Percentiles rank a stretch among this genome's conserved stretches.
Conservation (phyloP, 2,113 vertebrate genomes). For the Cebus imitator region DNA sequence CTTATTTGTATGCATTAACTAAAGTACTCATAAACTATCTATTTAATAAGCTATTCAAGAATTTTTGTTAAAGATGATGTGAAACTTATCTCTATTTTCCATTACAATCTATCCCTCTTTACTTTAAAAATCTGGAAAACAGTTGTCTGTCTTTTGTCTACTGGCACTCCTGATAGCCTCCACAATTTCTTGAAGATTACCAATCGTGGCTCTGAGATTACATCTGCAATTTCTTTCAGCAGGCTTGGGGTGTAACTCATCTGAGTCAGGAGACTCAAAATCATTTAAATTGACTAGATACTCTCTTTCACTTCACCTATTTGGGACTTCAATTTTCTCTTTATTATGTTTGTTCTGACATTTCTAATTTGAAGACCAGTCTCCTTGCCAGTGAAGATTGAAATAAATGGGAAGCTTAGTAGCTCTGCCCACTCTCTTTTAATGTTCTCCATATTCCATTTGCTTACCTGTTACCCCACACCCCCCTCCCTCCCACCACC, state of each 20-base stretch:
- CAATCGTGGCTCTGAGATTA: slow-evolving; percentile 67
- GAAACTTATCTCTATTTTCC: slow-evolving; percentile 44
- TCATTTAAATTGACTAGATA: slow-evolving; percentile 75
- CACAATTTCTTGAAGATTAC: slow-evolving; percentile 71
- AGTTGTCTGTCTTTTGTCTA: slow-evolving; percentile 61
- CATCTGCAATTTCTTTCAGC: slow-evolving; percentile 74
- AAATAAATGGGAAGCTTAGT: slow-evolving; percentile 38
- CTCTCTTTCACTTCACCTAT: slow-evolving; percentile 66
- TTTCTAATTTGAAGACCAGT: slow-evolving; percentile 72
- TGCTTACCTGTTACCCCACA: neutral
- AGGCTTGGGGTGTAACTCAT: slow-evolving; percentile 63
- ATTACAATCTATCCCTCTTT: neutral
- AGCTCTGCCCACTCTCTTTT: slow-evolving; percentile 40
- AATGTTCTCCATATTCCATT: neutral
- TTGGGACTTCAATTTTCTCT: slow-evolving; percentile 73
- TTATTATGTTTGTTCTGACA: slow-evolving; percentile 74
- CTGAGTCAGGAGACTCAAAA: slow-evolving; percentile 65
- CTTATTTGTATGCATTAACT: neutral
- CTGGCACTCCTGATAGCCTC: slow-evolving; percentile 9
- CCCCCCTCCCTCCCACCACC: neutral
- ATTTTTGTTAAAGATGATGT: neutral
- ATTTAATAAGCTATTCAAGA: slow-evolving; percentile 12
- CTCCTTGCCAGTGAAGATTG: slow-evolving; percentile 51
- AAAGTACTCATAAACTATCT: neutral
- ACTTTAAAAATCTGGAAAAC: slow-evolving; percentile 39